These are phyloP conservation scores for Rhyzopertha dominica DNA, from an alignment of 1,140 invertebrate genomes.

Conservation along the genomic window DNA sequence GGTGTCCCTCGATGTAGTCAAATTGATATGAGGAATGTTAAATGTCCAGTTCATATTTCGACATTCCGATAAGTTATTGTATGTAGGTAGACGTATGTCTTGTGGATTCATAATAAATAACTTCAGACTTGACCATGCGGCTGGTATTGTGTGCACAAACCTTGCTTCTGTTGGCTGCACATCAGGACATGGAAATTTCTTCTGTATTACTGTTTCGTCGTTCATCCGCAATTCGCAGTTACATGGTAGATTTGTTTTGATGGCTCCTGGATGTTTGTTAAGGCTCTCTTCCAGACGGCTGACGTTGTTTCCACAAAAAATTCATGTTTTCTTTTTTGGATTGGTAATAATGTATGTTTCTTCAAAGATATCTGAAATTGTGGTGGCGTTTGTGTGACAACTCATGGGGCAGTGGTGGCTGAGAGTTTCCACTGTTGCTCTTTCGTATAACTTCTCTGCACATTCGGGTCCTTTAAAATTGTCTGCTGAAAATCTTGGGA, in stretches of 20 bases:
- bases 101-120: conserved; percentile 15
- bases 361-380: conserved; percentile 15
- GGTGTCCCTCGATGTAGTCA: conserved; percentile 10
- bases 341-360: conserved; percentile 6
- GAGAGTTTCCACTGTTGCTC: conserved; percentile 16
- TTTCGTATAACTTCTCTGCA: conserved; percentile 10
- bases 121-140: conserved; percentile 17
- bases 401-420: conserved; percentile 10
- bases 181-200: conserved; percentile 10
- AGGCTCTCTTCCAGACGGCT: no score
- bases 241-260: conserved; percentile 7
- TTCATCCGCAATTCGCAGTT: conserved; percentile 6
- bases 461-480: conserved; percentile 11
- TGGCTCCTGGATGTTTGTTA: no score
- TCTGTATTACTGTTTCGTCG: conserved; percentile 8
- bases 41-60: conserved; percentile 15
- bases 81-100: conserved; percentile 6
- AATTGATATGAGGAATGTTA: conserved; percentile 15
- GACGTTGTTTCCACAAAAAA: conserved; percentile 1
- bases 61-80: conserved; percentile 11
- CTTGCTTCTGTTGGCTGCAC: not conserved
- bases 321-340: conserved; percentile 2
- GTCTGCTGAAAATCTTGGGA: conserved; percentile 16
- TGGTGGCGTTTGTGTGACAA: conserved; percentile 12
- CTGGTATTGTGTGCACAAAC: conserved; percentile 12